Base-by-base conservation (phyloP, 2,888 invertebrate species). In the Oxytorus armatus region DNA sequence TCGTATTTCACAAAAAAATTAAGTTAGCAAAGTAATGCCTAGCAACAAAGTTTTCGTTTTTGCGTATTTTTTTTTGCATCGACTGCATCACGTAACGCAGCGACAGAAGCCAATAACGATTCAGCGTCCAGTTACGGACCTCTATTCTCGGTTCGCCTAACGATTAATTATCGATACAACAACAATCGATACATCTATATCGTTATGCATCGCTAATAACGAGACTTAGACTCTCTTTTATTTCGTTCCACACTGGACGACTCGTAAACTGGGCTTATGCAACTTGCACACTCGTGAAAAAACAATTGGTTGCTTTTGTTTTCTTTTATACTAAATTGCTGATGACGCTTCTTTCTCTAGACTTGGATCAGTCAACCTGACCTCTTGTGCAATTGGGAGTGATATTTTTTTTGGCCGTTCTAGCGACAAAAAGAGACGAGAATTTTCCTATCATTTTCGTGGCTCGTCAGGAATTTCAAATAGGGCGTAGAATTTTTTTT, bases 111-210 rank as follows among this genome's bases (percentile, higher is more conserved):
- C n/a, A 16, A 65, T 21, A 55, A 44, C 59, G 70, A 69, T 77
- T 80, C 29, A 74, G 10, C 59, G 53, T 59, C 33, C 29, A 25
- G 51, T 47, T 36, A 42, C 33, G 69, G n/a, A n/a, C n/a, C n/a
- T n/a, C n/a, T n/a, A 74, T 69, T 49, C 21, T 63, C 42, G 42
- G 29, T 73, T 63, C 57, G 33, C 21, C 77, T 77, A 79, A 86
- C 76, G 83, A 85, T 63, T 57, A 77, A 51, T 65, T 79, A 68
- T 76, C 74, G 53, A 49, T 77, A 51, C 23, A 3, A n/a, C n/a
- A 10, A 51, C 11, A 5, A 51, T 23, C n/a, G 23, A 21, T 23
- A 51, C n/a, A n/a, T n/a, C n/a, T 16, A 36, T 36, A 29, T 29
- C 29, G 29, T 5, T n/a, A n/a, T n/a, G n/a, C n/a, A n/a, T n/a